phyloP scores from a whole-genome alignment of 92 coral and sea anemone genomes.

The Ricordea florida region DNA sequence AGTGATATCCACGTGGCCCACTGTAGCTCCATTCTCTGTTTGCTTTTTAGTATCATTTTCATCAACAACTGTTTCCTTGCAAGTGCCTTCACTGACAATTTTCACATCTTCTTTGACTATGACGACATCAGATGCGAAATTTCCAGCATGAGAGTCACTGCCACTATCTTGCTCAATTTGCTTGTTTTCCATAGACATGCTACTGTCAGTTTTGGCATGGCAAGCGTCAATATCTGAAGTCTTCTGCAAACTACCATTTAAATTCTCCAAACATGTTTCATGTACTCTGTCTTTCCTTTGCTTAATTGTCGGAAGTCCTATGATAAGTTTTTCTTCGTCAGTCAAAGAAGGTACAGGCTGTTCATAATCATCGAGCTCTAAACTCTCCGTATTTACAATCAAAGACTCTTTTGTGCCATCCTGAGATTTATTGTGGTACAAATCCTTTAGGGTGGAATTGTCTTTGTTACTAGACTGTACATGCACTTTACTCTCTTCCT shows the following conservation, averaged over 20 bases:
- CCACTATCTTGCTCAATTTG: background rate
- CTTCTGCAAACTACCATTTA: too few relatives aligned
- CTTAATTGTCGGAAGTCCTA: background rate
- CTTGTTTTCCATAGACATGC: constrained; percentile 10
- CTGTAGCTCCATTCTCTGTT: too few relatives aligned
- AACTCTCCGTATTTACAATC: background rate
- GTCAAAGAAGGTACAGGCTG: constrained; percentile 26
- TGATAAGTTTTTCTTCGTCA: constrained; percentile 27
- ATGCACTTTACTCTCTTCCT: background rate
- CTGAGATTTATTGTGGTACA: background rate
- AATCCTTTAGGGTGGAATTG: background rate
- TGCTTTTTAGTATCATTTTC: background rate
- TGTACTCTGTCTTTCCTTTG: background rate
- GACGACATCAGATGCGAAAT: background rate
- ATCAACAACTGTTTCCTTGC: background rate
- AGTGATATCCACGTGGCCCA: too few relatives aligned
- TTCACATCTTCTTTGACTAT: background rate
- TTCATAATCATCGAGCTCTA: background rate
- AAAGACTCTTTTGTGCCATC: background rate
- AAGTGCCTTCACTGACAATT: too few relatives aligned
- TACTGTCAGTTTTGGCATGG: constrained; percentile 11
- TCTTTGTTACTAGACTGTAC: background rate
- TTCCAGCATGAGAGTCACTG: background rate
- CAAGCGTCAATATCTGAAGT: constrained; percentile 27
- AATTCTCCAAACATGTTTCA: too few relatives aligned